Base-by-base conservation (phyloP, 2,888 invertebrate species). In the Pristionchus arcanus region DNA sequence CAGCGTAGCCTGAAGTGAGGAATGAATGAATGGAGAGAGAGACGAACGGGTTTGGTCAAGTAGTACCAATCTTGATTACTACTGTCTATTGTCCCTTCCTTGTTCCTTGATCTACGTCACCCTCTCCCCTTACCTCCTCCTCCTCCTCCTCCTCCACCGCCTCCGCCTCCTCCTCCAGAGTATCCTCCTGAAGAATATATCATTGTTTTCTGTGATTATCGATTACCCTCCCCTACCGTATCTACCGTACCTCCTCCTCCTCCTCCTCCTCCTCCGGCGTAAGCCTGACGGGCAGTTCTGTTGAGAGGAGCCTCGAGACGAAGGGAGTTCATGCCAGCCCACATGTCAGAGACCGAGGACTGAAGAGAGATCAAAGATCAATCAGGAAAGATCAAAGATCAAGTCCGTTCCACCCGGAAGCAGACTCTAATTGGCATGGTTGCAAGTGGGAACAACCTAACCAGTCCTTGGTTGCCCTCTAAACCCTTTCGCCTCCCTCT, bases 281-380 rank as follows among this genome's bases (percentile, higher is more conserved):
- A 88, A 4, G 87, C 71, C 71, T 71, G 74, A 63, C 87, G 71
- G 74, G 87, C 87, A 49, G 87, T 88, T 74, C 87, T 71, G 87
- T 88, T 88, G 53, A 59, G 53, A n/a, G 87, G 87, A 21, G 74
- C 87, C 11, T 88, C 87, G 74, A 88, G 28, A 11, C 74, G 49
- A 21, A 88, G 87, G n/a, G 71, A 31, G 74, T 88, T 88, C 53
- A 88, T 71, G 53, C 74, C 74, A 55, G 87, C 49, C 87, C 87
- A 88, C 87, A 88, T 88, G 74, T 88, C 87, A 74, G 87, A 88
- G 71, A 88, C 87, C 21, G 87, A 88, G 25, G 87, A 74, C 87
- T 88, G 87, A 74, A 88, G 34, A 87, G 53, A 81, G 81, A 87
- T 87, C 68, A 87, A 87, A 66, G 42, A 42, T 81, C 81, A 53